A percentile compares a stretch with the other conserved stretches of the same genome.
These are phyloP conservation scores for Crenuchus spilurus DNA, from an alignment of 2,797 vertebrate genomes.

Conservation along the genomic window DNA sequence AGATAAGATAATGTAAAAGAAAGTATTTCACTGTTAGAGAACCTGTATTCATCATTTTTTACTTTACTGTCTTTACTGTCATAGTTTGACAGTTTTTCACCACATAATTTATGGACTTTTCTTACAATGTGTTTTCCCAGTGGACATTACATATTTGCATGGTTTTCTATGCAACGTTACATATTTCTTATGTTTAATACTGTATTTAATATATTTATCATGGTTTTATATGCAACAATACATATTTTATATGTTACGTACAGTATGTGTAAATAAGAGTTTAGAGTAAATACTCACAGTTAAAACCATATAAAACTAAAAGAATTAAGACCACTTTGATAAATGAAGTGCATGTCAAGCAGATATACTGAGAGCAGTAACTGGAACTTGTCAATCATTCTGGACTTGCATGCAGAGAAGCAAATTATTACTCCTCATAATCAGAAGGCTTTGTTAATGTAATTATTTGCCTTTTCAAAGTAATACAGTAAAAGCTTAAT, in stretches of 20 bases:
- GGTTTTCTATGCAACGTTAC: background rate
- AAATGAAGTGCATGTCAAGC: background rate
- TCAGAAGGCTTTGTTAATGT: constrained; percentile 3
- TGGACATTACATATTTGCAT: background rate
- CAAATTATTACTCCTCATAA: constrained; percentile 5
- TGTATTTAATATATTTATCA: background rate
- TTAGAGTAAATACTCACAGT: background rate
- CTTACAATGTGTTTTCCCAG: no score
- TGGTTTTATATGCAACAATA: no score
- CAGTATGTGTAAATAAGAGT: constrained; percentile 61
- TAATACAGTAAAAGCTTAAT: no score
- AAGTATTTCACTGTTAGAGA: no score
- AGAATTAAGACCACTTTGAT: background rate
- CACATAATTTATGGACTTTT: no score
- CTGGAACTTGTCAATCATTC: constrained; percentile 55
- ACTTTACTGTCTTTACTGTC: no score
- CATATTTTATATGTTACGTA: background rate
- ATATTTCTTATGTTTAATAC: background rate
- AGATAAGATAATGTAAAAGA: no score
- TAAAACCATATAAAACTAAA: background rate
- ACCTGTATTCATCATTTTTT: no score
- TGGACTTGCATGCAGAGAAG: constrained; percentile 2
- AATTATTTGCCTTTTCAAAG: constrained; percentile 7
- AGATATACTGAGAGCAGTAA: constrained; percentile 29
- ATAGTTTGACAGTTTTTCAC: background rate